Conservation (phyloP, 2,888 invertebrate species). For the Himalopsyche tibetana region DNA sequence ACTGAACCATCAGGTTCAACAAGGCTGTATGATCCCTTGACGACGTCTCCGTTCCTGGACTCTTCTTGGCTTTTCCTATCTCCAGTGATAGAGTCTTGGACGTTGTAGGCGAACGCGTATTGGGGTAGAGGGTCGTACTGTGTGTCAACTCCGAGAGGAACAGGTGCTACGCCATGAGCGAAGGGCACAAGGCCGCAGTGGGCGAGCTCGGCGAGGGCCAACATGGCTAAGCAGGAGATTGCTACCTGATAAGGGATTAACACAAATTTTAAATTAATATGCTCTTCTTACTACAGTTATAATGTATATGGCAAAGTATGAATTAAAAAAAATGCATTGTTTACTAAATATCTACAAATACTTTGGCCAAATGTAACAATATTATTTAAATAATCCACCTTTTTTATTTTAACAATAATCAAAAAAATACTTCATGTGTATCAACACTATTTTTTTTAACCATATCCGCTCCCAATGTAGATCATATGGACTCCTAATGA, state of each 20-base stretch:
- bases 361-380: too few relatives aligned
- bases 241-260: conserved; percentile 52
- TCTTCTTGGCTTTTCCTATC: conserved; percentile 70
- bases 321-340: too few relatives aligned
- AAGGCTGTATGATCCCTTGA: conserved; percentile 70
- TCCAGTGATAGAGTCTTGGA: conserved; percentile 70
- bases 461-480: too few relatives aligned
- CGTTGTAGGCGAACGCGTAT: conserved; percentile 70
- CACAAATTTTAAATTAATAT: too few relatives aligned
- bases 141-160: conserved; percentile 66
- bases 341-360: too few relatives aligned
- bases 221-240: conserved; percentile 55
- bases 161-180: conserved; percentile 61
- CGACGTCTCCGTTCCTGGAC: conserved; percentile 69
- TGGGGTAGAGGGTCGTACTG: conserved; percentile 68
- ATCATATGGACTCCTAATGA: too few relatives aligned
- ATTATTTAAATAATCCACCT: too few relatives aligned
- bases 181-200: conserved; percentile 62
- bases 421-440: too few relatives aligned
- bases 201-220: conserved; percentile 60
- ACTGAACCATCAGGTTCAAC: conserved; percentile 69
- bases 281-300: too few relatives aligned
- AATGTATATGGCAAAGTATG: too few relatives aligned
- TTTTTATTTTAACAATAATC: too few relatives aligned
- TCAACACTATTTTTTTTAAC: too few relatives aligned